Conservation (phyloP, 2,888 invertebrate species). For the Melikaiella ostensackeni region DNA sequence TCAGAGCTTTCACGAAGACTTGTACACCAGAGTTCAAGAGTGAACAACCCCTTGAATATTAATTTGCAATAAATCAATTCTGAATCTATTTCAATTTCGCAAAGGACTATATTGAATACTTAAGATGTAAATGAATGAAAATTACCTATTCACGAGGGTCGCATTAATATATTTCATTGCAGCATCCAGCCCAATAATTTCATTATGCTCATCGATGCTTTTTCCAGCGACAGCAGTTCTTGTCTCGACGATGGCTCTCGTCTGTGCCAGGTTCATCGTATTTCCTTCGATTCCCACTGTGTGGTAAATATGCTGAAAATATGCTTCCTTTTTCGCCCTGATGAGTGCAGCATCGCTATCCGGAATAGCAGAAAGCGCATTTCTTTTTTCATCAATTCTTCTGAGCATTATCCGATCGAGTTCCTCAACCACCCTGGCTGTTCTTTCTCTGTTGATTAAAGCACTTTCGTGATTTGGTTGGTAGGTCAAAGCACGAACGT, state of each 20-base stretch:
- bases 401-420: slow-evolving; percentile 88
- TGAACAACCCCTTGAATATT: too few species aligned
- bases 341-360: slow-evolving; percentile 88
- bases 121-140: not conserved
- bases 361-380: slow-evolving; percentile 89
- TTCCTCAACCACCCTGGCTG: slow-evolving; percentile 92
- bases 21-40: too few species aligned
- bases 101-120: too few species aligned
- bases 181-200: slow-evolving; percentile 95
- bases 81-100: too few species aligned
- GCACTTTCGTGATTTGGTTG: slow-evolving; percentile 91
- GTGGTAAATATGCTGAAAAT: slow-evolving; percentile 97
- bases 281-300: slow-evolving; percentile 99
- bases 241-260: slow-evolving; percentile 94
- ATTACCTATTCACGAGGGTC: slow-evolving; percentile 84
- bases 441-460: slow-evolving; percentile 88
- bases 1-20: too few species aligned
- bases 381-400: slow-evolving; percentile 90
- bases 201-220: slow-evolving; percentile 97
- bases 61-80: too few species aligned
- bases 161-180: slow-evolving; percentile 95
- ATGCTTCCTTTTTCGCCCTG: slow-evolving; percentile 95
- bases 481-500: slow-evolving; percentile 89
- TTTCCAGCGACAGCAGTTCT: slow-evolving; percentile 92
- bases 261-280: slow-evolving; percentile 95